A percentile compares a stretch with the other conserved stretches of the same genome.
Evolutionary conservation across 1,140 invertebrate genomes (phyloP).

Genomic region (Orius insidiosus): DNA sequence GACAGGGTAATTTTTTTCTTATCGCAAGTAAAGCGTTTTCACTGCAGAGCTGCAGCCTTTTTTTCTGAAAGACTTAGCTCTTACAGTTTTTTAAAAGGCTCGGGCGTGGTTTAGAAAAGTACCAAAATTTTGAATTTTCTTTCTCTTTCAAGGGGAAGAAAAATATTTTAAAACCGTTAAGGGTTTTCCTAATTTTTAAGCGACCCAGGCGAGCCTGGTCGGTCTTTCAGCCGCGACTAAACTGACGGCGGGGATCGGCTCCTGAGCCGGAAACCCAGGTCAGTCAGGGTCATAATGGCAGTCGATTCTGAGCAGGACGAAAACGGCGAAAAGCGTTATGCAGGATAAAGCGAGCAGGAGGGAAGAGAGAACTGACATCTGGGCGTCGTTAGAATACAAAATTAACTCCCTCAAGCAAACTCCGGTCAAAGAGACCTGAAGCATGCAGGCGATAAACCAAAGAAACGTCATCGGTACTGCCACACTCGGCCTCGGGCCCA

Average conservation of each 20-base stretch:
- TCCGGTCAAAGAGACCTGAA: conserved; percentile 15
- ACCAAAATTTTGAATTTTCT: no score
- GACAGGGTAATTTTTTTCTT: no score
- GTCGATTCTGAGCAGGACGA: conserved; percentile 13
- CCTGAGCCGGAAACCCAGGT: conserved; percentile 13
- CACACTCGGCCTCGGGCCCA: conserved; percentile 27
- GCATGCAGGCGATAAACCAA: conserved; percentile 29
- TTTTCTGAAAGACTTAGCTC: no score
- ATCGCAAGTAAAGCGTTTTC: no score
- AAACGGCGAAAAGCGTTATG: conserved; percentile 9
- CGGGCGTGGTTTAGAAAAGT: no score
- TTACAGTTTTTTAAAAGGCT: no score
- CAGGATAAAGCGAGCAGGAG: conserved; percentile 10
- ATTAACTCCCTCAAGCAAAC: neutral
- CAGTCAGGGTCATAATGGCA: conserved; percentile 18
- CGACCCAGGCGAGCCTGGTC: conserved; percentile 11
- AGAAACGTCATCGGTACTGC: conserved; percentile 28
- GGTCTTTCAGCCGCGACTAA: conserved; percentile 10
- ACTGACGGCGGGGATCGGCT: conserved; percentile 8
- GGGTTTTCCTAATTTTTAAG: no score
- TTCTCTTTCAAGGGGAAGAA: no score
- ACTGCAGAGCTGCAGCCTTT: no score
- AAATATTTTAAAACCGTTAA: no score
- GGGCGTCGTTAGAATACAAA: conserved; percentile 1
- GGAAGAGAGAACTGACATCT: conserved; percentile 11